Percentiles rank a stretch among this genome's conserved stretches.
Evolutionary conservation across 1,140 invertebrate genomes (phyloP).

Genomic region (Megathymus violae): DNA sequence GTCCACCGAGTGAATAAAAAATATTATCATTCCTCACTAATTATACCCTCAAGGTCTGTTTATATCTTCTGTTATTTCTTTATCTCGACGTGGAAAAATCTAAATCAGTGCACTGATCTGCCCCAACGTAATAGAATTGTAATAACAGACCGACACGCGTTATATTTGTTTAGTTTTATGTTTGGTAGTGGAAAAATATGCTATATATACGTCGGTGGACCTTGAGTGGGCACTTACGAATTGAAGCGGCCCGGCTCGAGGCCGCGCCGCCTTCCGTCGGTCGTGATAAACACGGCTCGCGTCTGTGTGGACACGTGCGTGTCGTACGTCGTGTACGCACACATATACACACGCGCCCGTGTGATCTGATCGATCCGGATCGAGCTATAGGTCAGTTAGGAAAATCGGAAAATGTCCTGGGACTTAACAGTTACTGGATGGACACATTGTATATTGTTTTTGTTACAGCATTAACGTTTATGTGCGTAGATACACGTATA

Average conservation of each 20-base stretch:
- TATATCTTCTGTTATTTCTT: not conserved
- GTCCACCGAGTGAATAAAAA: constrained; percentile 12
- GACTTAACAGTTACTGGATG: constrained; percentile 24
- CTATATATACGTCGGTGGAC: constrained; percentile 52
- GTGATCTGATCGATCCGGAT: constrained; percentile 38
- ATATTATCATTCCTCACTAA: constrained; percentile 6
- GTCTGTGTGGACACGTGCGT: constrained; percentile 26
- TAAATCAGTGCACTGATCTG: constrained; percentile 44
- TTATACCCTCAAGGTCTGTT: constrained; percentile 10
- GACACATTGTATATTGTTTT: constrained; percentile 3
- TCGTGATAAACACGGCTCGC: constrained; percentile 40
- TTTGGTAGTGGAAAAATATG: constrained; percentile 33
- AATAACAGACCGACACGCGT: constrained; percentile 14
- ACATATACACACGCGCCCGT: constrained; percentile 20
- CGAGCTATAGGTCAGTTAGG: constrained; percentile 55
- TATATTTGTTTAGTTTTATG: constrained; percentile 27
- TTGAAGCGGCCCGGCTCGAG: constrained; percentile 61
- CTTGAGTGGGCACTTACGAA: constrained; percentile 64
- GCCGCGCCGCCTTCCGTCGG: constrained; percentile 42
- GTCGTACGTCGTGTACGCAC: constrained; percentile 19
- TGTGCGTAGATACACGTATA: not conserved
- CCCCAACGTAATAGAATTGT: constrained; percentile 40
- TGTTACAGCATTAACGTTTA: constrained; percentile 7
- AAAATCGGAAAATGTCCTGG: constrained; percentile 44
- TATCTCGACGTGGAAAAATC: constrained; percentile 15